Evolutionary conservation across 1,140 invertebrate genomes (phyloP).

Genomic region (Agrypnia vestita): DNA sequence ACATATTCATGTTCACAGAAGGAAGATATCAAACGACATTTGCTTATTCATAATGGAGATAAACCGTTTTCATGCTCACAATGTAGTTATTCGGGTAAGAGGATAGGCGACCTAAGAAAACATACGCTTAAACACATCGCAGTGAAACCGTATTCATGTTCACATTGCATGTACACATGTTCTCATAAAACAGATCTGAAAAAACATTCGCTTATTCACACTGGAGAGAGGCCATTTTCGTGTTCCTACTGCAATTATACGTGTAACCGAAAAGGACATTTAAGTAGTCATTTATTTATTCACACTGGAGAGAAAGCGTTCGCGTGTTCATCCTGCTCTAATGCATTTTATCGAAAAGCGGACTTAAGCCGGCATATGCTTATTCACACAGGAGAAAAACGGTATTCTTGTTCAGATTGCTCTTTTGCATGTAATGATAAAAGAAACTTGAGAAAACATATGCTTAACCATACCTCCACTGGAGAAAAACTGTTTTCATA

Average conservation of each 20-base stretch:
- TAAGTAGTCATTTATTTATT: not conserved
- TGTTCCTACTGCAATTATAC: not conserved
- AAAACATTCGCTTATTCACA: constrained; percentile 5
- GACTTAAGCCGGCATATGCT: constrained; percentile 1
- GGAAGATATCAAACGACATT: not conserved
- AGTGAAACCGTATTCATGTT: not conserved
- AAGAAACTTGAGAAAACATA: not conserved
- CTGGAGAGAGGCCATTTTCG: not conserved
- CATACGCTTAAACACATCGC: not conserved
- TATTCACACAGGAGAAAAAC: not conserved
- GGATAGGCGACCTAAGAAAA: not conserved
- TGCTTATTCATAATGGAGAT: not conserved
- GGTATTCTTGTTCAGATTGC: not conserved
- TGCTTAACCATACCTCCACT: not conserved
- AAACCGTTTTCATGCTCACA: constrained; percentile 25
- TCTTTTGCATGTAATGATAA: not conserved
- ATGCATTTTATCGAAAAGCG: not conserved
- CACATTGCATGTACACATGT: not conserved
- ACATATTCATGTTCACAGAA: not conserved
- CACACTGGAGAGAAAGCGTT: not conserved
- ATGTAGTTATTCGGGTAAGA: not conserved
- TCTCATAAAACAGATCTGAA: not conserved
- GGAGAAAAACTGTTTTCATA: too few relatives aligned
- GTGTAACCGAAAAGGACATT: constrained; percentile 16
- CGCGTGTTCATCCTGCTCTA: not conserved